A percentile compares a stretch with the other conserved stretches of the same genome.
These are phyloP conservation scores for Rattus rattus DNA, from an alignment of 2,113 vertebrate genomes.

Conservation along the genomic window DNA sequence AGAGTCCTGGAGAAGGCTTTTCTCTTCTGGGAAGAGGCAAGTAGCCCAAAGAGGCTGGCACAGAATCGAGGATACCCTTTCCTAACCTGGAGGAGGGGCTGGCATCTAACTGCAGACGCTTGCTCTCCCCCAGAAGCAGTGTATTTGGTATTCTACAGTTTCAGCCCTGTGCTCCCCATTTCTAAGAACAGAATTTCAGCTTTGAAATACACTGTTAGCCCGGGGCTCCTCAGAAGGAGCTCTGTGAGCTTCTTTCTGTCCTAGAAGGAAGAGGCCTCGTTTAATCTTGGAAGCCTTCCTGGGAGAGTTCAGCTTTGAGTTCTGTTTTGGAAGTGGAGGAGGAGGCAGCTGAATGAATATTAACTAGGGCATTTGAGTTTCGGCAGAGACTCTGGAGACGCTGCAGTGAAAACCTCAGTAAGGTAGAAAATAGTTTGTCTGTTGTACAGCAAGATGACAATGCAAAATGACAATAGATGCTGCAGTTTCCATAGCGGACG, in stretches of 20 bases:
- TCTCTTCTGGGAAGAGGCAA: not conserved
- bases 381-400: conserved; percentile 68
- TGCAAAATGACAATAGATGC: conserved; percentile 16
- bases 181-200: conserved; percentile 49
- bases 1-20: not conserved
- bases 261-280: conserved; percentile 68
- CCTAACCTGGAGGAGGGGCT: not conserved
- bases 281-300: conserved; percentile 82
- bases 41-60: not conserved
- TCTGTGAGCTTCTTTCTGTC: conserved; percentile 56
- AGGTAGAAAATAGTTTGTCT: conserved; percentile 59
- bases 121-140: not conserved
- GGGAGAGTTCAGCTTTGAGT: conserved; percentile 78
- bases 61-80: not conserved
- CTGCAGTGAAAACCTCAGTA: conserved; percentile 50
- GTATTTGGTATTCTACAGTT: not conserved
- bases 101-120: not conserved
- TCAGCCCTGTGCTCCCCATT: conserved; percentile 34
- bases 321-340: conserved; percentile 69
- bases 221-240: conserved; percentile 38
- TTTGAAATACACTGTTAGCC: conserved; percentile 72
- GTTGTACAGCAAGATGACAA: conserved; percentile 44
- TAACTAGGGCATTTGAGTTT: conserved; percentile 79
- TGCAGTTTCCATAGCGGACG: not conserved
- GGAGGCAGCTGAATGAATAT: conserved; percentile 72